Percentiles rank a stretch among this genome's conserved stretches.
Conservation (phyloP, 2,888 invertebrate species). For the Drosophila kambysellisi region DNA sequence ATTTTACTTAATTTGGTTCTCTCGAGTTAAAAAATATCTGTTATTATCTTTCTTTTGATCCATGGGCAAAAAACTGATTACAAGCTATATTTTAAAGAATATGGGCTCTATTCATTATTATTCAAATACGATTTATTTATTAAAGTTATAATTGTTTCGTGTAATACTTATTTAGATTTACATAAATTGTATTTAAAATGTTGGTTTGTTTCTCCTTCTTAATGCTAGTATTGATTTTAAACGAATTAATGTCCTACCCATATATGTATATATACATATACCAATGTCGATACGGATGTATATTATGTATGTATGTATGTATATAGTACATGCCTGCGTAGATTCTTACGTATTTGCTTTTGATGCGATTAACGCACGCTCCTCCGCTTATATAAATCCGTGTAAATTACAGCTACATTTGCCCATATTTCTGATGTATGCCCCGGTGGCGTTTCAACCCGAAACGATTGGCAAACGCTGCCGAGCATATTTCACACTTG, state of each 20-base stretch:
- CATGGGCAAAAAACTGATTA: not conserved
- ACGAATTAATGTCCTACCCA: constrained; percentile 48
- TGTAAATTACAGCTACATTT: constrained; percentile 70
- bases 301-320: constrained; percentile 33
- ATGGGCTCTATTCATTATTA: constrained; percentile 29
- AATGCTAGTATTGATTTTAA: constrained; percentile 57
- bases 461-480: constrained; percentile 94
- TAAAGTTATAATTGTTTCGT: constrained; percentile 67
- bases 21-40: not conserved
- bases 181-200: constrained; percentile 68
- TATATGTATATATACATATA: constrained; percentile 35
- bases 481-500: constrained; percentile 93
- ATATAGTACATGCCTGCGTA: constrained; percentile 60
- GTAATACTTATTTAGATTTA: constrained; percentile 68
- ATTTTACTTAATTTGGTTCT: not conserved
- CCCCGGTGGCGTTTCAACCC: constrained; percentile 94
- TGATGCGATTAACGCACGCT: constrained; percentile 33
- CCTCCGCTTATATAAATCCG: constrained; percentile 60
- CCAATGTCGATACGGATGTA: constrained; percentile 23
- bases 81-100: not conserved
- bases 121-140: constrained; percentile 68
- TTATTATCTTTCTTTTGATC: not conserved
- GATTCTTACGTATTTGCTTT: constrained; percentile 68
- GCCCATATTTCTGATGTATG: constrained; percentile 94
- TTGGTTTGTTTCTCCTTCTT: constrained; percentile 37